Evolutionary conservation across 1,140 invertebrate genomes (phyloP).

Genomic region (Kradibia gibbosae): DNA sequence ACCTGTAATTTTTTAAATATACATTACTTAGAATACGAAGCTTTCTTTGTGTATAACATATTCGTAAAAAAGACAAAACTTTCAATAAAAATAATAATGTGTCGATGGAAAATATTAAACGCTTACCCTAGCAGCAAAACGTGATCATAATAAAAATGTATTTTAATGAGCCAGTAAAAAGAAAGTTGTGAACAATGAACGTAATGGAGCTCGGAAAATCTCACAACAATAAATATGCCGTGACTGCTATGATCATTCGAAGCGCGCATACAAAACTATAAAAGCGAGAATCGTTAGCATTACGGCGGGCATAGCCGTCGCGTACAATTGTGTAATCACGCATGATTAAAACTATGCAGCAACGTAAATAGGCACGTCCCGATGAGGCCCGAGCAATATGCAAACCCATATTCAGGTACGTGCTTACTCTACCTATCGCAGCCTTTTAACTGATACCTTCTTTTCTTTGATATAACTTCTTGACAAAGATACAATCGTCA

Average conservation of each 20-base stretch:
- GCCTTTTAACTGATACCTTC: too few species aligned
- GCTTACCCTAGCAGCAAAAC: neutral
- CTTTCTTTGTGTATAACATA: too few species aligned
- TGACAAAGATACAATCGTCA: too few species aligned
- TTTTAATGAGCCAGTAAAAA: neutral
- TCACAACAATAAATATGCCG: neutral
- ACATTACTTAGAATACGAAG: too few species aligned
- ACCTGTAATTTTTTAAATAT: too few species aligned
- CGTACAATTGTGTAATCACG: conserved; percentile 11
- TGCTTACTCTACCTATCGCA: conserved; percentile 43
- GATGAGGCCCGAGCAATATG: neutral
- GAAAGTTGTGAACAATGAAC: neutral
- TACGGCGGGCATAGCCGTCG: neutral
- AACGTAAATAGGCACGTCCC: too few species aligned
- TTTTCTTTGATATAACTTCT: too few species aligned
- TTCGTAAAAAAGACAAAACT: too few species aligned
- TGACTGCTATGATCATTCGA: neutral
- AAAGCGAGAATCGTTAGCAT: conserved; percentile 12
- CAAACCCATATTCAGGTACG: too few species aligned
- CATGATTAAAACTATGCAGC: conserved; percentile 28
- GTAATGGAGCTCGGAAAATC: conserved; percentile 30
- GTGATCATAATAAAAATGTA: neutral
- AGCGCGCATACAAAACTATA: conserved; percentile 9
- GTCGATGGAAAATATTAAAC: neutral
- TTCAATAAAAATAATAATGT: too few species aligned